A percentile compares a stretch with the other conserved stretches of the same genome.
phyloP scores from a whole-genome alignment of 2,888 invertebrate species.

The Lobophora halterata region DNA sequence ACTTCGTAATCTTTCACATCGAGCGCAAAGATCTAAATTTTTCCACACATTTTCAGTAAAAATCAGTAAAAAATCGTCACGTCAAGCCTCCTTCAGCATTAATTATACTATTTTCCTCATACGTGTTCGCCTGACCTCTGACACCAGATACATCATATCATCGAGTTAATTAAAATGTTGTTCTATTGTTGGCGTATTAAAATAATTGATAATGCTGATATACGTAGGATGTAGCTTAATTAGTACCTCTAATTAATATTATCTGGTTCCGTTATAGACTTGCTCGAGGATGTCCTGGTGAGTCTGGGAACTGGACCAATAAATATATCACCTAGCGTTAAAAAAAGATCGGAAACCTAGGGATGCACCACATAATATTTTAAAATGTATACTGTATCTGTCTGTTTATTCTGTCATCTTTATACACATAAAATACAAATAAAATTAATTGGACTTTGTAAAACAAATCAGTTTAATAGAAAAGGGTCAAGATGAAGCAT shows the following conservation, averaged over 20 bases:
- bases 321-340: conserved; percentile 6
- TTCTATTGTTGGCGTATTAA: conserved; percentile 25
- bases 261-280: conserved; percentile 12
- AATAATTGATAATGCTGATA: conserved; percentile 29
- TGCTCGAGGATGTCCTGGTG: conserved; percentile 14
- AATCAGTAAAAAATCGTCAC: too few species aligned
- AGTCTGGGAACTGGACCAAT: too few species aligned
- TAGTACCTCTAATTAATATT: conserved; percentile 19
- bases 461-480: too few species aligned
- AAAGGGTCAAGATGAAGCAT: too few species aligned
- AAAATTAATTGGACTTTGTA: too few species aligned
- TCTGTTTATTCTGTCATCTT: too few species aligned
- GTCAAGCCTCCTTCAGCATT: neutral
- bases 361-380: neutral
- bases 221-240: conserved; percentile 23
- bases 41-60: too few species aligned
- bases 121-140: conserved; percentile 62
- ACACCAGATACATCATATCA: conserved; percentile 65
- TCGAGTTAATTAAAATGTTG: conserved; percentile 55
- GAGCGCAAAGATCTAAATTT: too few species aligned
- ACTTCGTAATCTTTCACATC: too few species aligned
- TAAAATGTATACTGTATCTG: too few species aligned
- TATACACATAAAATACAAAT: too few species aligned
- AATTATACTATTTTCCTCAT: conserved; percentile 51
- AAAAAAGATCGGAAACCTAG: too few species aligned